phyloP scores from a whole-genome alignment of 2,113 vertebrate species.

The Sigmodon hispidus region DNA sequence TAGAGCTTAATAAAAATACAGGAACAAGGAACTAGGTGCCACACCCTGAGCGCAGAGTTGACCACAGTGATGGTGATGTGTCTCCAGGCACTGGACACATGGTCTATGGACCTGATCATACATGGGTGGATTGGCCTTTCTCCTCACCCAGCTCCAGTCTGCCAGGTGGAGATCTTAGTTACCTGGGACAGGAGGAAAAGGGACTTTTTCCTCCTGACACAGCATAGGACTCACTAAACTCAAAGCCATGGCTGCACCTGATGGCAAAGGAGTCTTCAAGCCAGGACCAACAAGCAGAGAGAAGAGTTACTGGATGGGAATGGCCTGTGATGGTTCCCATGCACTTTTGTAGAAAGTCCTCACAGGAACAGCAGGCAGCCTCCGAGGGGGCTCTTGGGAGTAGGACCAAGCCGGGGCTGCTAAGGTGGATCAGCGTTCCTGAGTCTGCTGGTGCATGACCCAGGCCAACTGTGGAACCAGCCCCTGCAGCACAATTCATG shows the following conservation, averaged over 20 bases:
- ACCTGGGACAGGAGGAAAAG: neutral
- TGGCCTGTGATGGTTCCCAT: neutral
- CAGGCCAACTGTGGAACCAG: neutral
- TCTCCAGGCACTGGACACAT: neutral
- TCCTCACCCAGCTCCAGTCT: neutral
- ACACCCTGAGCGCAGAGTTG: too few relatives aligned
- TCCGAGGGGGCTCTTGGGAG: neutral
- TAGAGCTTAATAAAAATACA: accelerated
- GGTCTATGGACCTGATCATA: neutral
- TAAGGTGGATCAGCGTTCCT: accelerated
- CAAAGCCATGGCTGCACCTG: neutral
- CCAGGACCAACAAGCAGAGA: neutral
- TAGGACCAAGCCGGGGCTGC: neutral
- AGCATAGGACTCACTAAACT: neutral
- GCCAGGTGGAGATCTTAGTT: neutral
- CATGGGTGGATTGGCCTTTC: neutral
- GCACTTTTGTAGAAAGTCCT: too few relatives aligned
- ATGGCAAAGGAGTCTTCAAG: neutral
- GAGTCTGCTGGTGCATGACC: neutral
- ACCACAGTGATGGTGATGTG: accelerated
- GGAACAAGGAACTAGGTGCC: accelerated
- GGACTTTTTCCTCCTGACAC: too few relatives aligned
- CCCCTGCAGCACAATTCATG: accelerated
- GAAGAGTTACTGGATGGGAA: accelerated
- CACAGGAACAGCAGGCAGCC: neutral